phyloP scores from a whole-genome alignment of 2,888 invertebrate species.

The Campoplex nolae region DNA sequence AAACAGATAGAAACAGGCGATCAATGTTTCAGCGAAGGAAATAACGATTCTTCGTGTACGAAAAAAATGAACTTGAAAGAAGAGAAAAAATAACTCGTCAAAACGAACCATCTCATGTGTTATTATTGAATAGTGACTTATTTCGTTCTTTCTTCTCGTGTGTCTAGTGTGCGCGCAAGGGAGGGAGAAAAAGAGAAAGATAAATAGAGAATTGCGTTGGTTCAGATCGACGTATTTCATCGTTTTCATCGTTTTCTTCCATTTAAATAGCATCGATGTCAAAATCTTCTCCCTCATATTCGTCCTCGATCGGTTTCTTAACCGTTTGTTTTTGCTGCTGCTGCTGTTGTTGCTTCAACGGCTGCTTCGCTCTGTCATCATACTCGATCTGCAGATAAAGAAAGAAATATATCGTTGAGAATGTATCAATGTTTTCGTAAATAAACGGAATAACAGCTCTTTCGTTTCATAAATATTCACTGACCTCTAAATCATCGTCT shows the following conservation, averaged over 20 bases:
- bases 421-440: background rate
- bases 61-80: slow-evolving; percentile 41
- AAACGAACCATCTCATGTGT: slow-evolving; percentile 46
- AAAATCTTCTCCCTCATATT: slow-evolving; percentile 91
- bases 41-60: slow-evolving; percentile 37
- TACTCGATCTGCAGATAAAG: slow-evolving; percentile 91
- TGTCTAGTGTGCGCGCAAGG: slow-evolving; percentile 54
- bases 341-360: slow-evolving; percentile 88
- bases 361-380: slow-evolving; percentile 93
- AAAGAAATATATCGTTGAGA: slow-evolving; percentile 2
- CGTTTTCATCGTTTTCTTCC: slow-evolving; percentile 47
- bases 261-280: slow-evolving; percentile 96
- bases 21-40: background rate
- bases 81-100: background rate
- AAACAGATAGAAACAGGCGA: slow-evolving; percentile 15
- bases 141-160: slow-evolving; percentile 47
- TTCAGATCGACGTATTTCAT: slow-evolving; percentile 43
- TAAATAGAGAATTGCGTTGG: slow-evolving; percentile 27
- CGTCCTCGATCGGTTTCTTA: slow-evolving; percentile 86
- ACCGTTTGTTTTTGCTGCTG: slow-evolving; percentile 84
- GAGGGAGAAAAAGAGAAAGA: slow-evolving; percentile 21
- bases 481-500: slow-evolving; percentile 89
- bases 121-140: slow-evolving; percentile 38
- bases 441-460: no score
- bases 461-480: background rate